Evolutionary conservation across 2,113 vertebrate genomes (phyloP), one percentile per base, ranked within the genome.

Genomic region (Campylorhamphus procurvoides): DNA sequence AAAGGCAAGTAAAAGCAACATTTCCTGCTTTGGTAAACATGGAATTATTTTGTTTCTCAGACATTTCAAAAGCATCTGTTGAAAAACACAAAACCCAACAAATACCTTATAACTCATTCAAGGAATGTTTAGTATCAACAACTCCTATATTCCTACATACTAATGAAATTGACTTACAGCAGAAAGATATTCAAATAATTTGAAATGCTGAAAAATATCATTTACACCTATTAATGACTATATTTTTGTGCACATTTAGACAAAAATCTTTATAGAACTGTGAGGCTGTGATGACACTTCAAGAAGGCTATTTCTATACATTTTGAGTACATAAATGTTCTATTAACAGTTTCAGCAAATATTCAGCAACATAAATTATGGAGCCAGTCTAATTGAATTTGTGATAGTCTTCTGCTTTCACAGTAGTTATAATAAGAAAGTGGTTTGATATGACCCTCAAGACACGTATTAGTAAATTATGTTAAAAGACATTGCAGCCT

Each of bases 1-100:
- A 93, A 74, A 86, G 84, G 27, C 97, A 98, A 28, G n/a, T 95
- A 80, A 99, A 96, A 31, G 97, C 97, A 71, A 98, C 13, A 35
- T 98, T 98, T 92, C 77, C 97, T 74, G 74, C 86, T 73, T 97
- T 79, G 5, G 91, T 92, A 58, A 94, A n/a, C 5, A 97, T 1
- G 2, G 96, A 83, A 13, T 52, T 62, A 50, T 55, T 91, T 72
- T 17, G 31, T 47, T 81, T 87, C 24, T 28, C 71, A 46, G 33
- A 35, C 10, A 18, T 22, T 35, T 92, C 89, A 95, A 98, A 98
- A 76, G 8, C 37, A 23, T 90, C 97, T 98, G 91, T 24, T 64
- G 94, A 96, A 96, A 78, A 95, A 71, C 7, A 46, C 10, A 49
- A 89, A 62, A 35, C 42, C 11, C 2, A 42, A 29, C 6, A 35